A percentile compares a stretch with the other conserved stretches of the same genome.
Conservation (phyloP, 1,140 invertebrate genomes). For the Orius laevigatus region DNA sequence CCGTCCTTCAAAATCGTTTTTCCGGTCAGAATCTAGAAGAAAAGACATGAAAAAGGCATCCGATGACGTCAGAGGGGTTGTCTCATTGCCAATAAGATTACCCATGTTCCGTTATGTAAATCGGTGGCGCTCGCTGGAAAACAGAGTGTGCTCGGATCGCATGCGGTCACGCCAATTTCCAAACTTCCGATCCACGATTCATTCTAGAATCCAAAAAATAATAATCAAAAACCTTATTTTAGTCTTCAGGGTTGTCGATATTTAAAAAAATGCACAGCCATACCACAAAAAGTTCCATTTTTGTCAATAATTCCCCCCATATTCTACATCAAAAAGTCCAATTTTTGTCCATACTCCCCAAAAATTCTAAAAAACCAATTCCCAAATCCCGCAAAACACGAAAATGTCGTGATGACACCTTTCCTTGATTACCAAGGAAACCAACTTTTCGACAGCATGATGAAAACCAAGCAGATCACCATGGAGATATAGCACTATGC, state of each 20-base stretch:
- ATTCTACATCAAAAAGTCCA: too few relatives aligned
- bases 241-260: background rate
- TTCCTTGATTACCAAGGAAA: too few relatives aligned
- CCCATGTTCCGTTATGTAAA: conserved; percentile 71
- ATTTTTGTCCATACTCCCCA: too few relatives aligned
- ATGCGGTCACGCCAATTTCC: conserved; percentile 78
- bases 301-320: too few relatives aligned
- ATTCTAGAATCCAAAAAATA: conserved; percentile 35
- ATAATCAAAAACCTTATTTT: too few relatives aligned
- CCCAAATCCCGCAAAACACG: too few relatives aligned
- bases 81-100: conserved; percentile 31
- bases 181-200: conserved; percentile 79
- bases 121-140: conserved; percentile 70
- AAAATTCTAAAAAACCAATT: too few relatives aligned
- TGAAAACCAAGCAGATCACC: too few relatives aligned
- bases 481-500: too few relatives aligned
- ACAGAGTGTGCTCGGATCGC: conserved; percentile 63
- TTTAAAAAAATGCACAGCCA: background rate
- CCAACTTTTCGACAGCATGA: too few relatives aligned
- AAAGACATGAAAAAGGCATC: conserved; percentile 2
- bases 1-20: conserved; percentile 73
- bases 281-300: background rate
- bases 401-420: too few relatives aligned
- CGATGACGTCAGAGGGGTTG: too few relatives aligned
- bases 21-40: conserved; percentile 59